phyloP scores from a whole-genome alignment of 2,888 invertebrate genomes.

The Lithophane semibrunnea region DNA sequence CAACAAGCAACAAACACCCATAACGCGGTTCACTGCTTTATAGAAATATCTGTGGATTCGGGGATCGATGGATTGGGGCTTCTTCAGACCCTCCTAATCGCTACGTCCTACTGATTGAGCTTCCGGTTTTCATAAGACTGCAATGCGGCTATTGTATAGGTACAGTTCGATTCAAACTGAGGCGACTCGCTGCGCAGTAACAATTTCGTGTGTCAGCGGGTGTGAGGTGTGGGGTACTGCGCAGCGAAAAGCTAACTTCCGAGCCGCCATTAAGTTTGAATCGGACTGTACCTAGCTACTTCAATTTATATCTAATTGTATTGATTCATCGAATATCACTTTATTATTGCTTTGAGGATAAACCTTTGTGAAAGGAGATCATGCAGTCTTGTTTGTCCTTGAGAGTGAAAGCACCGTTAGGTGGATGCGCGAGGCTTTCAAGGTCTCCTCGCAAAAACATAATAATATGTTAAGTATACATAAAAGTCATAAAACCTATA shows the following conservation, averaged over 20 bases:
- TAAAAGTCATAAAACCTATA: no score
- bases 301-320: background rate
- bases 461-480: no score
- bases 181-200: no score
- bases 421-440: conserved; percentile 34
- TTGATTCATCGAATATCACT: conserved; percentile 5
- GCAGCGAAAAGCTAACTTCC: no score
- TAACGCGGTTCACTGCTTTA: background rate
- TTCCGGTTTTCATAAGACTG: background rate
- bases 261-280: no score
- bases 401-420: conserved; percentile 53
- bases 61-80: background rate
- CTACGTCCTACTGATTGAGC: background rate
- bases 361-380: conserved; percentile 18
- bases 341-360: conserved; percentile 11
- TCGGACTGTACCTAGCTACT: no score
- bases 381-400: conserved; percentile 24
- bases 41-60: background rate
- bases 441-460: conserved; percentile 32
- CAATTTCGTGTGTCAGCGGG: no score
- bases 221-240: no score
- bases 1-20: background rate
- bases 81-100: background rate
- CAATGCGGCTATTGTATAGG: no score
- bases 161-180: no score